Conservation (phyloP, 2,113 vertebrate species). For the Okapia johnstoni region DNA sequence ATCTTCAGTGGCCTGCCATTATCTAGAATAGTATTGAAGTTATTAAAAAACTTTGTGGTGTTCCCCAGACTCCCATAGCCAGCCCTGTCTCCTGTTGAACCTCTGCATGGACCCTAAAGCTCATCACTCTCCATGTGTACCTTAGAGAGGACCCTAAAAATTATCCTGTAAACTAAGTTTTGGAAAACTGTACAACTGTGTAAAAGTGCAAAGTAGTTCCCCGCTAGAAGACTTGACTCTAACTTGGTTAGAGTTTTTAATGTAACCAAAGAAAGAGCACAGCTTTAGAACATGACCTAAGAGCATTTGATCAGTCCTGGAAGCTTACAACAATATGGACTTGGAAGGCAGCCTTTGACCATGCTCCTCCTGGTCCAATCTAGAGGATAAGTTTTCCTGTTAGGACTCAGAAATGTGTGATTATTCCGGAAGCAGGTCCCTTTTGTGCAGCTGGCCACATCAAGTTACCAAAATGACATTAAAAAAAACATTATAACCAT, state of each 20-base stretch:
- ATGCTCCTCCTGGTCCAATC: background rate
- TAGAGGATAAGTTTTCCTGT: background rate
- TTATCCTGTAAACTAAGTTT: background rate
- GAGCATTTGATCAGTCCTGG: background rate
- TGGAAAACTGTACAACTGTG: background rate
- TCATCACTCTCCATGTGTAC: background rate
- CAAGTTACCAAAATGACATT: background rate
- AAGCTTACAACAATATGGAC: background rate
- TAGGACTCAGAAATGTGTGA: background rate
- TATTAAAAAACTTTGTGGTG: background rate
- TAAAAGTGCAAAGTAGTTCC: background rate
- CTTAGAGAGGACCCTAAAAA: background rate
- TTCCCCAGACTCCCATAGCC: background rate
- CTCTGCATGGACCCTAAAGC: too few relatives aligned
- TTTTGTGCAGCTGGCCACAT: background rate
- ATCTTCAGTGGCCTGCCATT: background rate
- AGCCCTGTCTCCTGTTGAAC: accelerated
- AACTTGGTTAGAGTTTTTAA: background rate
- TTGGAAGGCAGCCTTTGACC: background rate
- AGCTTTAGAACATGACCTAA: background rate
- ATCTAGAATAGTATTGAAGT: background rate
- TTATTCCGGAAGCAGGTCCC: background rate
- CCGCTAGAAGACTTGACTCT: background rate
- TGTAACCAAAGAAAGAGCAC: background rate
- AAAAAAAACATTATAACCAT: background rate